Conservation (phyloP, 2,113 vertebrate species). For the Sceloporus undulatus region DNA sequence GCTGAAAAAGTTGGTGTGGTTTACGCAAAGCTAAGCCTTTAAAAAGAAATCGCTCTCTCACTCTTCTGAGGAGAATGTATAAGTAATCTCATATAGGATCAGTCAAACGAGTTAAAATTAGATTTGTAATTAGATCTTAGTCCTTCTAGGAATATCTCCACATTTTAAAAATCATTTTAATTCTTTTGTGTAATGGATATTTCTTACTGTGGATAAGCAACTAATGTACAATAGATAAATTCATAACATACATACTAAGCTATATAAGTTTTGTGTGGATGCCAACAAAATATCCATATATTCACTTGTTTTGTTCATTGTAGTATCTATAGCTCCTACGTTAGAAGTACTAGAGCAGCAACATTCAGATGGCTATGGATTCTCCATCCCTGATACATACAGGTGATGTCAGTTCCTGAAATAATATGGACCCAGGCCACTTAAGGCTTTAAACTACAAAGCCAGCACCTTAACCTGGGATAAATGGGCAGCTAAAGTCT, state of each 20-base stretch:
- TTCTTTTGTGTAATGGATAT: background rate
- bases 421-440: background rate
- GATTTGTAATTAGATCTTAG: background rate
- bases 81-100: background rate
- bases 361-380: too few relatives aligned
- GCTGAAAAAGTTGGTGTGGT: background rate
- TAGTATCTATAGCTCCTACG: too few relatives aligned
- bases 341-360: too few relatives aligned
- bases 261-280: background rate
- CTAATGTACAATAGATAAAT: background rate
- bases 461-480: too few relatives aligned
- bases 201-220: background rate
- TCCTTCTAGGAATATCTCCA: background rate
- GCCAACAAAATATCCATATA: background rate
- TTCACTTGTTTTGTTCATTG: background rate
- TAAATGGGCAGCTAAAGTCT: too few relatives aligned
- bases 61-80: too few relatives aligned
- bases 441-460: background rate
- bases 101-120: background rate
- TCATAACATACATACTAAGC: too few relatives aligned
- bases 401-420: too few relatives aligned
- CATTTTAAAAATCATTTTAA: background rate
- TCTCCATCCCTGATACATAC: too few relatives aligned
- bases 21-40: too few relatives aligned
- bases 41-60: background rate